Percentiles rank a stretch among this genome's conserved stretches.
phyloP scores from a whole-genome alignment of 1,140 invertebrate species.

The Drosophila pruinosa region DNA sequence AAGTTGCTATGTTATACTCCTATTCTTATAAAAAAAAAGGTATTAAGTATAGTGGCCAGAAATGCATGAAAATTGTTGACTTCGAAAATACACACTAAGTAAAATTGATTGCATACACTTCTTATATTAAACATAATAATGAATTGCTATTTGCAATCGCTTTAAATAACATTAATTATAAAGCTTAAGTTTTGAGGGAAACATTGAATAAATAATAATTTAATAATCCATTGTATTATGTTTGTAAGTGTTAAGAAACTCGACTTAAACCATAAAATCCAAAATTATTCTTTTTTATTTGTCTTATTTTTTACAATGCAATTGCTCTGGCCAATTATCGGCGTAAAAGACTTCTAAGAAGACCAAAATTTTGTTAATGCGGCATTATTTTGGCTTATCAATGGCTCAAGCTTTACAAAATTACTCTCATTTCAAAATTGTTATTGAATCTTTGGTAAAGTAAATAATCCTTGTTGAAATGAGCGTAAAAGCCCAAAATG shows the following conservation, averaged over 20 bases:
- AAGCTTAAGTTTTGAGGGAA: too few species aligned
- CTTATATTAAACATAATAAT: too few species aligned
- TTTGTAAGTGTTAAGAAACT: slow-evolving; percentile 2
- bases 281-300: not conserved
- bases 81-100: too few species aligned
- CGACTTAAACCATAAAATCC: slow-evolving; percentile 3
- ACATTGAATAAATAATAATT: too few species aligned
- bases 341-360: not conserved
- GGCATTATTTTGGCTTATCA: slow-evolving; percentile 68
- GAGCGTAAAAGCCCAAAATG: slow-evolving; percentile 53
- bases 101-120: too few species aligned
- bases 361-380: slow-evolving; percentile 37
- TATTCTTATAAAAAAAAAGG: too few species aligned
- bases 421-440: slow-evolving; percentile 74
- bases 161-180: too few species aligned
- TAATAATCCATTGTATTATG: too few species aligned
- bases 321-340: slow-evolving; percentile 1
- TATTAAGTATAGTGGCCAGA: too few species aligned
- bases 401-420: slow-evolving; percentile 53
- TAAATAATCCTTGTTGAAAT: slow-evolving; percentile 78
- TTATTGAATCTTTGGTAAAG: slow-evolving; percentile 75
- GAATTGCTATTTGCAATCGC: too few species aligned
- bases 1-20: too few species aligned
- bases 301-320: not conserved
- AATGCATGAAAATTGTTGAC: too few species aligned